A percentile compares a stretch with the other conserved stretches of the same genome.
phyloP scores from a whole-genome alignment of 2,888 invertebrate genomes.

The Nomada hirtipes region DNA sequence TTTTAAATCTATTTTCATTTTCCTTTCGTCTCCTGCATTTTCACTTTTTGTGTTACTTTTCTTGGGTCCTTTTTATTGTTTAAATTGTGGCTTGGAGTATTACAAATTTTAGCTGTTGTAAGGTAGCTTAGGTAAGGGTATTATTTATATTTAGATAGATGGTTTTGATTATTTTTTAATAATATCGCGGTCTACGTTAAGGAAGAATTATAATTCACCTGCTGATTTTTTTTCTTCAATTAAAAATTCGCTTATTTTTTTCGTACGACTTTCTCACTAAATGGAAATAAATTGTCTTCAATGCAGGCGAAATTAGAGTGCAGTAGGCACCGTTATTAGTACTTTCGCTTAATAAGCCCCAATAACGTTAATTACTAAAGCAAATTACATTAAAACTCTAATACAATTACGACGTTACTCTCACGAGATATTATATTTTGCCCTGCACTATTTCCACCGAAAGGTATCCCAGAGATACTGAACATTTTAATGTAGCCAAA shows the following conservation, averaged over 20 bases:
- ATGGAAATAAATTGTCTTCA: constrained; percentile 36
- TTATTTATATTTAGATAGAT: too few species aligned
- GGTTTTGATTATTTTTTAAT: too few species aligned
- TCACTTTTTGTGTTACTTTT: too few species aligned
- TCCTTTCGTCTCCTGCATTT: too few species aligned
- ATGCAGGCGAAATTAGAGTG: constrained; percentile 13
- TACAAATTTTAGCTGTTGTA: too few species aligned
- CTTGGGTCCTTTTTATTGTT: too few species aligned
- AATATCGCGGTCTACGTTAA: neutral
- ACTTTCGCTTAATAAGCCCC: constrained; percentile 39
- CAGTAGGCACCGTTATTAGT: constrained; percentile 17
- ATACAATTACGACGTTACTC: constrained; percentile 35
- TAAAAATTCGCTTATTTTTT: neutral
- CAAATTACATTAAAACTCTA: constrained; percentile 35
- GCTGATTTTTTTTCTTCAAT: neutral
- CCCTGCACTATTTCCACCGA: neutral
- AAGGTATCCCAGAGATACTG: constrained; percentile 5
- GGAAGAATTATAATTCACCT: neutral
- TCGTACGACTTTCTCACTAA: neutral
- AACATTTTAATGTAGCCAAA: neutral
- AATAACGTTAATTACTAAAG: constrained; percentile 41
- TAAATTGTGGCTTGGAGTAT: too few species aligned
- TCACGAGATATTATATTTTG: constrained; percentile 1
- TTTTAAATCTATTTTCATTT: too few species aligned
- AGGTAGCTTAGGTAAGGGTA: too few species aligned